Evolutionary conservation across 2,113 vertebrate species (phyloP), one percentile per base, ranked within the genome.

Genomic region (Pogonocichla stellata): DNA sequence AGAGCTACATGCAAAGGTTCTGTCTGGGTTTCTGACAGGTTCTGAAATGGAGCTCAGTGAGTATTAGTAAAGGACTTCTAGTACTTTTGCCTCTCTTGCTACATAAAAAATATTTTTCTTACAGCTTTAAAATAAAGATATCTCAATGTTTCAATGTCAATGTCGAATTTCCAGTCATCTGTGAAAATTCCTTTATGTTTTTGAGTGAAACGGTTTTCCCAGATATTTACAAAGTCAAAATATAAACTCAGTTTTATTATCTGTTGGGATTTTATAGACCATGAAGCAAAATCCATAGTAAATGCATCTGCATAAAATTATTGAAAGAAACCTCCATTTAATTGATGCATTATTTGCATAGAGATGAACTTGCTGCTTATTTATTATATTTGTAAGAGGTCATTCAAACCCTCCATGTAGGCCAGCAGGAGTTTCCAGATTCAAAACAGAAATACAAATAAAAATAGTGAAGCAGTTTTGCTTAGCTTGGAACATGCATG

Each of bases 101-200:
- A 14, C n/a, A 26, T 82, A 17, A 33, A 84, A 69, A 47, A 25
- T 10, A 43, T 36, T 94, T 95, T 93, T 94, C 93, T 71, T 72
- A 86, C 14, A 78, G 54, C 72, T 96, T 94, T 82, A 67, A 93
- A 69, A 58, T 33, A 33, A 45, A 80, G 74, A 60, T 69, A 16
- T 67, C 62, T 77, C 56, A 45, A 7, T 72, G 12, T 61, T 17
- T 93, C 25, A 42, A 16, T 57, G 56, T 70, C 79, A 84, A 69
- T 14, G 3, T 53, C 75, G 13, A 12, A 61, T 80, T 93, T 80
- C 33, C 38, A 91, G 58, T 73, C 80, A 82, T 61, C 62, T 73
- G 26, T 70, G 88, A 96, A 97, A 98, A 97, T 90, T 84, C 29
- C 9, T 23, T 31, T 78, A 23, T 88, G 74, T 72, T 97, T 97